Percentiles rank a stretch among this genome's conserved stretches.
Conservation (phyloP, 1,140 invertebrate species). For the Trypoxylus dichotomus region DNA sequence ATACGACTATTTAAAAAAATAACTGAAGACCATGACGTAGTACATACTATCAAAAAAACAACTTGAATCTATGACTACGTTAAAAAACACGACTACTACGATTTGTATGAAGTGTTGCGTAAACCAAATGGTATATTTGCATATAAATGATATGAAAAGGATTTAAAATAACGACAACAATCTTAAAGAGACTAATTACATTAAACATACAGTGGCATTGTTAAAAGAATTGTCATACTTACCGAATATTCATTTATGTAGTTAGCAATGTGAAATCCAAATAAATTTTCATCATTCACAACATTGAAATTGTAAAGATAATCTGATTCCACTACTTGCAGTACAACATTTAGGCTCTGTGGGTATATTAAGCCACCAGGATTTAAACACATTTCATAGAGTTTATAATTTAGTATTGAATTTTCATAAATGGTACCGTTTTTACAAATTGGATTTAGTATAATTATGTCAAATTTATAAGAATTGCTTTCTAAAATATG, state of each 20-base stretch:
- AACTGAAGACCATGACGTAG: too few relatives aligned
- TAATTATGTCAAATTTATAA: conserved; percentile 19
- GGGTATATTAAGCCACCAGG: neutral
- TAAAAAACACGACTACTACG: too few relatives aligned
- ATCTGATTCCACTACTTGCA: conserved; percentile 28
- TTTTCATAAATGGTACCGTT: conserved; percentile 28
- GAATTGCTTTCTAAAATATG: neutral
- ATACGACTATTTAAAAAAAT: too few relatives aligned
- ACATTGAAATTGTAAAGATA: conserved; percentile 34
- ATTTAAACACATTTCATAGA: conserved; percentile 17
- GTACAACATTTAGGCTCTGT: neutral
- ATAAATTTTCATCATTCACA: conserved; percentile 32
- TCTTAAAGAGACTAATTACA: too few relatives aligned
- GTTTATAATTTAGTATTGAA: neutral
- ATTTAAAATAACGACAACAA: too few relatives aligned
- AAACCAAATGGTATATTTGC: too few relatives aligned
- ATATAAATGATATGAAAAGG: too few relatives aligned
- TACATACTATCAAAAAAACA: too few relatives aligned
- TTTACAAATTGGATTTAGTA: conserved; percentile 20
- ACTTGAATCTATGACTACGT: too few relatives aligned
- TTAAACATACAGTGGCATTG: too few relatives aligned
- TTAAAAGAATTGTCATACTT: conserved; percentile 3
- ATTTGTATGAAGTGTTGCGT: too few relatives aligned
- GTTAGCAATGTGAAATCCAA: conserved; percentile 30
- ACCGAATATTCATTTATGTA: conserved; percentile 34